Evolutionary conservation across 2,113 vertebrate species (phyloP).

Genomic region (Lepisosteus oculatus): DNA sequence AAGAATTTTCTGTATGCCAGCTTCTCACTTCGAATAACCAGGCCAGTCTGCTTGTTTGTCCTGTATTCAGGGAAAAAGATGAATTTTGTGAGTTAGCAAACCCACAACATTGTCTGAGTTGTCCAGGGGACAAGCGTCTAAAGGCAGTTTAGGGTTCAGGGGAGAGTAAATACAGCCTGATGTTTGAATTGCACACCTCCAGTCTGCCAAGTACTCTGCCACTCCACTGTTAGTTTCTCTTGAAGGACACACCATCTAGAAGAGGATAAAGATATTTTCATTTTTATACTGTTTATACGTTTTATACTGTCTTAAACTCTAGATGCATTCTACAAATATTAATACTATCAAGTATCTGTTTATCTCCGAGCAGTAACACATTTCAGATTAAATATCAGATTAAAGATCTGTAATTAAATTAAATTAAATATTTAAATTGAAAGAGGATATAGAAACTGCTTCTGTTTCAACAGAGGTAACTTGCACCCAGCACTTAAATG

Average conservation of each 20-base stretch:
- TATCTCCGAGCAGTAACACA: too few species aligned
- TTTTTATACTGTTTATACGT: too few species aligned
- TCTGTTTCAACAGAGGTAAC: too few species aligned
- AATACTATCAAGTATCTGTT: too few species aligned
- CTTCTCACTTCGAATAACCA: background rate
- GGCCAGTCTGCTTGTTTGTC: conserved; percentile 4
- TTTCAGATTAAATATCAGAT: too few species aligned
- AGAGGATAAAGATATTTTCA: too few species aligned
- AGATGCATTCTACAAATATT: too few species aligned
- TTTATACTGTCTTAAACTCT: too few species aligned
- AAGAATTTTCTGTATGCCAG: background rate
- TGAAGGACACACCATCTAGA: background rate
- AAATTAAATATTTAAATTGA: too few species aligned
- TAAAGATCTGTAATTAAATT: too few species aligned
- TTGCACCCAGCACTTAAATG: too few species aligned
- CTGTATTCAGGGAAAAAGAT: conserved; percentile 6
- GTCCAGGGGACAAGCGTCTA: conserved; percentile 33
- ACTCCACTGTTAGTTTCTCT: background rate
- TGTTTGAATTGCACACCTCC: conserved; percentile 70
- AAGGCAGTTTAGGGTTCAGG: conserved; percentile 61
- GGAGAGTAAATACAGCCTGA: conserved; percentile 60
- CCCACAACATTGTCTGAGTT: background rate
- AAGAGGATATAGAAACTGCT: too few species aligned
- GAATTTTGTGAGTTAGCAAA: conserved; percentile 46
- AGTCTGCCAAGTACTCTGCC: conserved; percentile 34